A percentile compares a stretch with the other conserved stretches of the same genome.
Conservation (phyloP, 2,113 vertebrate species). For the Mus spicilegus region DNA sequence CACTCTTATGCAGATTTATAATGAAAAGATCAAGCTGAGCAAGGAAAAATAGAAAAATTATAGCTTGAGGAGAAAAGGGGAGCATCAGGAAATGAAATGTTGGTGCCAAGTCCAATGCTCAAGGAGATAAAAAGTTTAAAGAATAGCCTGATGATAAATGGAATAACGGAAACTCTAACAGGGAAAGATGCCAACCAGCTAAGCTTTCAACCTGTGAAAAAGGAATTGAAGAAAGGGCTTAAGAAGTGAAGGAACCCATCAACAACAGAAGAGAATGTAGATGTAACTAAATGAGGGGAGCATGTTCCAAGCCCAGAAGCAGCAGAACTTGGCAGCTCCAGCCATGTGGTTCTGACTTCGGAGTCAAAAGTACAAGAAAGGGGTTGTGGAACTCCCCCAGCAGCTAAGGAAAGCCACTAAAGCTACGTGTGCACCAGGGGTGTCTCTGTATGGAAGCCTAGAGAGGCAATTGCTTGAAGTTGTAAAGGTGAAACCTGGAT, state of each 20-base stretch:
- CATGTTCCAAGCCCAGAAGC: neutral
- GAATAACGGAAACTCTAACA: neutral
- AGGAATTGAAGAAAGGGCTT: neutral
- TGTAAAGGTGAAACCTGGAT: neutral
- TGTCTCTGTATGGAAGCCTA: neutral
- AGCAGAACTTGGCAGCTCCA: neutral
- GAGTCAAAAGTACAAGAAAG: neutral
- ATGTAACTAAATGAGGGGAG: neutral
- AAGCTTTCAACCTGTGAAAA: neutral
- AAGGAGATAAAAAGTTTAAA: neutral
- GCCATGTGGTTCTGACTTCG: neutral
- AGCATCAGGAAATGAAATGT: neutral
- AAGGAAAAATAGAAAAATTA: neutral
- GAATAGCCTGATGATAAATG: neutral
- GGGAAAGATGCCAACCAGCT: neutral
- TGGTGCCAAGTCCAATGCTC: neutral
- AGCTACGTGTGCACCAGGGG: neutral
- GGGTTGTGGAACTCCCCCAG: neutral
- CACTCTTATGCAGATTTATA: neutral
- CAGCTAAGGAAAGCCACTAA: neutral
- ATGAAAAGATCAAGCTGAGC: neutral
- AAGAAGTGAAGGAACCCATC: neutral
- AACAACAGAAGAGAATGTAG: neutral
- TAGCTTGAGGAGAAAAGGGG: neutral
- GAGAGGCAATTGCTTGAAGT: neutral